These are phyloP conservation scores for Agrotis puta DNA, from an alignment of 2,888 invertebrate genomes.

Conservation along the genomic window DNA sequence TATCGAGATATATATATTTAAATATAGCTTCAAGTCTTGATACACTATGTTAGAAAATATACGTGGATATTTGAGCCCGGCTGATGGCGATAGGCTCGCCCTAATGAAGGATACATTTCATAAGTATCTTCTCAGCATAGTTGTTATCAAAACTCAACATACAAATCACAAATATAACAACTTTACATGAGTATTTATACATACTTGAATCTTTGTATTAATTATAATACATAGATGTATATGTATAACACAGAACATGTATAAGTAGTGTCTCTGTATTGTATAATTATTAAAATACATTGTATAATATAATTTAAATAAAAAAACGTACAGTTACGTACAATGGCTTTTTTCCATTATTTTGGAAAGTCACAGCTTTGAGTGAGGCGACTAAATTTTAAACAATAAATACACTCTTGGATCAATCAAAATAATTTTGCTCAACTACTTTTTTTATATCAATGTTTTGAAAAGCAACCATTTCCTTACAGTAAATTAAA, in stretches of 20 bases:
- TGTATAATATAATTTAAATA: conserved; percentile 34
- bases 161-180: conserved; percentile 30
- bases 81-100: no score
- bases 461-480: background rate
- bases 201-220: conserved; percentile 5
- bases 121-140: background rate
- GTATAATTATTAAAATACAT: conserved; percentile 52
- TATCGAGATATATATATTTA: conserved; percentile 21
- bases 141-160: conserved; percentile 19
- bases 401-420: background rate
- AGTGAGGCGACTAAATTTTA: conserved; percentile 44
- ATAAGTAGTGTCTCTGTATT: conserved; percentile 13
- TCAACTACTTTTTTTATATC: background rate
- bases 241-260: conserved; percentile 34
- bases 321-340: conserved; percentile 40
- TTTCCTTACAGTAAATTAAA: background rate
- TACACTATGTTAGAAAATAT: conserved; percentile 19
- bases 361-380: conserved; percentile 45
- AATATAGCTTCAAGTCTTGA: conserved; percentile 8
- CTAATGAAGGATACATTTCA: background rate
- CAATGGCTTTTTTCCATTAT: conserved; percentile 21
- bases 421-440: background rate
- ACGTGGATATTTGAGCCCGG: background rate
- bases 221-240: conserved; percentile 31
- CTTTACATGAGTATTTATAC: conserved; percentile 30